A percentile compares a stretch with the other conserved stretches of the same genome.
Evolutionary conservation across 2,113 vertebrate genomes (phyloP).

Genomic region (Urocolius indicus): DNA sequence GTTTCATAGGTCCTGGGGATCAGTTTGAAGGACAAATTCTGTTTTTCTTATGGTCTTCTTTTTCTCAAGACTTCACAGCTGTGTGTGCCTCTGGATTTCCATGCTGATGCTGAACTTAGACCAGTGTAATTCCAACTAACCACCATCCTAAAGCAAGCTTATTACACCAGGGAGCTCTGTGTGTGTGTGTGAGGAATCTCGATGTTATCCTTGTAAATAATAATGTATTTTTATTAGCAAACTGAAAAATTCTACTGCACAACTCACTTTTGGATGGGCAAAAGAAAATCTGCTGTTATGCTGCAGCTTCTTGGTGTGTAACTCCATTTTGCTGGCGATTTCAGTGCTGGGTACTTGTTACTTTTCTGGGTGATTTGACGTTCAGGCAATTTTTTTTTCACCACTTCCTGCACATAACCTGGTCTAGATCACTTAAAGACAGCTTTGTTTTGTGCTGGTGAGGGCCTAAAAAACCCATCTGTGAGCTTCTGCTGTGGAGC

Average conservation of each 20-base stretch:
- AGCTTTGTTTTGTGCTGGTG: not conserved
- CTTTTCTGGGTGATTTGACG: not conserved
- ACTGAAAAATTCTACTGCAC: not conserved
- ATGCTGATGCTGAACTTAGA: not conserved
- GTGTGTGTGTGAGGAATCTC: rapidly evolving
- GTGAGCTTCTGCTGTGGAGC: not conserved
- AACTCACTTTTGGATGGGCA: not conserved
- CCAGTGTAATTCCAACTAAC: not conserved
- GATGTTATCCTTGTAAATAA: not conserved
- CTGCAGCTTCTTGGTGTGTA: not conserved
- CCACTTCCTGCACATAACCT: not conserved
- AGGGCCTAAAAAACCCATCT: not conserved
- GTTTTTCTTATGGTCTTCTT: not conserved
- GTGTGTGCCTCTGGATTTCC: not conserved
- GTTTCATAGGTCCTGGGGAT: not conserved
- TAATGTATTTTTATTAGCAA: not conserved
- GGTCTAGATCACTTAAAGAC: not conserved
- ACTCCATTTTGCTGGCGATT: not conserved
- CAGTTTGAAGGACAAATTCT: not conserved
- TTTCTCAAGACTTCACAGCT: not conserved
- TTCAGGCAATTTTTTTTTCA: not conserved
- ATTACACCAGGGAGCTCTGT: not conserved
- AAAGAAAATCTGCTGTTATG: not conserved
- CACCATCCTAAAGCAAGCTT: not conserved
- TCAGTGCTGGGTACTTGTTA: not conserved